These are phyloP conservation scores for Zenarchopterus dispar DNA, from an alignment of 2,797 vertebrate genomes.

Conservation along the genomic window DNA sequence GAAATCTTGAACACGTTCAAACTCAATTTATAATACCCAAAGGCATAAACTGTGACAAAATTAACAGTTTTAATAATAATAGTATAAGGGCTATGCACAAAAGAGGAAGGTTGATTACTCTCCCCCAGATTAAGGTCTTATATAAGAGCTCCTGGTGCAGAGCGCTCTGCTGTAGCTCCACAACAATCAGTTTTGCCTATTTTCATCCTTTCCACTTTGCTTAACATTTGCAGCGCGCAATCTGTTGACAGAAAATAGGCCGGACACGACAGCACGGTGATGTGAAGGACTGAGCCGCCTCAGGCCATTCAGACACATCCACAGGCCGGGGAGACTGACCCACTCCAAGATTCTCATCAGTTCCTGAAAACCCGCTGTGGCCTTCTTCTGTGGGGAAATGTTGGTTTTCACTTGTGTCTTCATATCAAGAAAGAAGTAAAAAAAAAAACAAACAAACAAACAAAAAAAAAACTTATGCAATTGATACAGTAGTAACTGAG, in stretches of 20 bases:
- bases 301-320: neutral
- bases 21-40: too few relatives aligned
- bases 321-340: slow-evolving; percentile 5
- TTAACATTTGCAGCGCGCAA: slow-evolving; percentile 36
- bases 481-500: slow-evolving; percentile 4
- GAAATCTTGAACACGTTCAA: too few relatives aligned
- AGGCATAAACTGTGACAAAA: too few relatives aligned
- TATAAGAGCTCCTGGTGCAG: too few relatives aligned
- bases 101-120: too few relatives aligned
- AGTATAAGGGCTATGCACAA: too few relatives aligned
- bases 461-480: slow-evolving; percentile 37
- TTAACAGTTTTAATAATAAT: too few relatives aligned
- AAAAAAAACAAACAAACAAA: slow-evolving; percentile 24
- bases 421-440: slow-evolving; percentile 16
- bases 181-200: too few relatives aligned
- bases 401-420: neutral
- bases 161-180: too few relatives aligned
- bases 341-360: slow-evolving; percentile 9
- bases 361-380: neutral
- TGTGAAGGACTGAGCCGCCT: slow-evolving; percentile 17
- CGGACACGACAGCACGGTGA: slow-evolving; percentile 12
- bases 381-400: neutral
- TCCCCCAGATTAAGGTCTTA: too few relatives aligned
- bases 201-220: neutral
- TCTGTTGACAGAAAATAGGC: slow-evolving; percentile 46